Conservation (phyloP, 2,888 invertebrate genomes). For the Callinectes sapidus region DNA sequence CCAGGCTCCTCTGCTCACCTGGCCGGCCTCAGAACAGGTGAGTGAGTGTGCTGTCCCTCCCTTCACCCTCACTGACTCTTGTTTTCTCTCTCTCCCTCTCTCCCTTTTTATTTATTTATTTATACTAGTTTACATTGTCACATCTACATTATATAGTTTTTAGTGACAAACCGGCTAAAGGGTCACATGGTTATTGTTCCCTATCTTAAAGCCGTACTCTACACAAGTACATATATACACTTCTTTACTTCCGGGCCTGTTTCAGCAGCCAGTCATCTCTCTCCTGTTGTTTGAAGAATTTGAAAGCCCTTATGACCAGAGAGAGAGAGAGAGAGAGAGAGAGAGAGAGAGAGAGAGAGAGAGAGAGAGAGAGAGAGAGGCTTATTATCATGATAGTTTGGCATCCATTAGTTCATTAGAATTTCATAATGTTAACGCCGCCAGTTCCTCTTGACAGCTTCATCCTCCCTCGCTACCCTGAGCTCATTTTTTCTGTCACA, state of each 20-base stretch:
- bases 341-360: constrained; percentile 25
- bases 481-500: neutral
- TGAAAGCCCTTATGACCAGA: neutral
- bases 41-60: neutral
- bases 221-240: no score
- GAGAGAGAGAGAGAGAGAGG: neutral
- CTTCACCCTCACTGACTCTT: neutral
- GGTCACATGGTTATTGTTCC: no score
- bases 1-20: constrained; percentile 62
- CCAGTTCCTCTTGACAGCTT: neutral
- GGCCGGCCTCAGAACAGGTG: constrained; percentile 69
- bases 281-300: neutral
- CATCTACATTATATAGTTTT: no score
- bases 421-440: constrained; percentile 2
- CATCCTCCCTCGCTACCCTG: neutral
- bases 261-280: no score
- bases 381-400: constrained; percentile 8
- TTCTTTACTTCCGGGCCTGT: no score
- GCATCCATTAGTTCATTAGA: neutral
- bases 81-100: neutral
- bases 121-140: no score
- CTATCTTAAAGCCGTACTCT: no score
- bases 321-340: constrained; percentile 25
- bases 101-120: neutral
- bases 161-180: no score